These are phyloP conservation scores for Drosophila antonietae DNA, from an alignment of 2,888 invertebrate species.

Conservation along the genomic window DNA sequence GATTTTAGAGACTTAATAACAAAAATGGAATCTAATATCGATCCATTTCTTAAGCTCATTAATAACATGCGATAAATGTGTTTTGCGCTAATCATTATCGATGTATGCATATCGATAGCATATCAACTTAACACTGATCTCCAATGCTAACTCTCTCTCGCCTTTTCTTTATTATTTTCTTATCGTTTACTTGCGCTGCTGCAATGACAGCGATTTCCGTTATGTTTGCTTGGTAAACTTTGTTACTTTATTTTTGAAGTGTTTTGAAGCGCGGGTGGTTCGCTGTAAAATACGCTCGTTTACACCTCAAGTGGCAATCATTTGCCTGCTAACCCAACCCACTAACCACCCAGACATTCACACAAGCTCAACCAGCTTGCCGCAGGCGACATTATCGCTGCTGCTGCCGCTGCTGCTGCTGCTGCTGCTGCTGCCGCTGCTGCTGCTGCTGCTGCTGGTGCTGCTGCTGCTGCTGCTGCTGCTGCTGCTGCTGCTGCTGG, in stretches of 20 bases:
- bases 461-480: slow-evolving; percentile 46
- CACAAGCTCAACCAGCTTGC: slow-evolving; percentile 4
- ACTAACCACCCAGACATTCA: neutral
- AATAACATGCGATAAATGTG: neutral
- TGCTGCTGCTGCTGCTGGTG: slow-evolving; percentile 38
- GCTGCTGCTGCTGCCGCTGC: slow-evolving; percentile 46
- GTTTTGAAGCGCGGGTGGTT: slow-evolving; percentile 50
- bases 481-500: slow-evolving; percentile 37
- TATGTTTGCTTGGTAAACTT: slow-evolving; percentile 44
- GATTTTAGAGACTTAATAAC: neutral
- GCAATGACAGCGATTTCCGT: slow-evolving; percentile 33
- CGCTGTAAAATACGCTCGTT: slow-evolving; percentile 76
- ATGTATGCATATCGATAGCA: slow-evolving; percentile 15
- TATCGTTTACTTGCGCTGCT: slow-evolving; percentile 2
- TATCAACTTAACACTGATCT: slow-evolving; percentile 11
- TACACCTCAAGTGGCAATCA: slow-evolving; percentile 75
- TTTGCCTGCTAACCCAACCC: slow-evolving; percentile 46
- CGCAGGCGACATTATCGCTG: slow-evolving; percentile 42
- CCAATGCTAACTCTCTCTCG: neutral
- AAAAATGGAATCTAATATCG: neutral
- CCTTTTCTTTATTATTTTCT: neutral
- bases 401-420: slow-evolving; percentile 34
- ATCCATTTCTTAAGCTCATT: neutral
- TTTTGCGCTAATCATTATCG: neutral
- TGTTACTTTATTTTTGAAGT: slow-evolving; percentile 43